Evolutionary conservation across 2,797 vertebrate genomes (phyloP), one percentile per base, ranked within the genome.

Genomic region (Enteromius thamalakanensis): DNA sequence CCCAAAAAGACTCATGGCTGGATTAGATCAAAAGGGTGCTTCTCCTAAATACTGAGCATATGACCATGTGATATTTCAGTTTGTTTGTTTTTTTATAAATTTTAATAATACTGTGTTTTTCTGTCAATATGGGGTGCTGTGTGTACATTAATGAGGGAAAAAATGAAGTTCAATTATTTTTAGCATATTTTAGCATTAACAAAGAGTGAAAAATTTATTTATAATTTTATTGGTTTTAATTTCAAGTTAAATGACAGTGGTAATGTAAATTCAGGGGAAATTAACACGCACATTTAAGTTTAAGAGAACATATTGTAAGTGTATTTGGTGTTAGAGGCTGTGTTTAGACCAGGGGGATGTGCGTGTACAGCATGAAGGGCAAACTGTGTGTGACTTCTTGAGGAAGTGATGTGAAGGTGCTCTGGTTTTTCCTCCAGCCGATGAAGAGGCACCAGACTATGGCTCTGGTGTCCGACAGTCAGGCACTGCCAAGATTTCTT

Each of bases 401-500:
- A 91, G 90, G 90, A 91, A 93, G 89, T 94, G 90, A 94, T 92
- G 92, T 93, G 91, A 94, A 94, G 93, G 92, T 87, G 85, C 87
- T 90, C 21, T 87, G 40, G 89, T 92, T 93, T 91, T 93, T 87
- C 83, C 92, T 93, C 71, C 92, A 99, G 98, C 97, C 12, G 97
- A 99, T 6, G 97, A 99, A 90, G 98, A 99, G 91, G 97, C 97
- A 69, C 98, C 98, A 0, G 98, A 99, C 90, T 99, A 98, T 0
- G 98, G 97, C 79, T 98, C 97, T 0, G 97, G 97, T 0, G 97
- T 99, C 84, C 93, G 97, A 84, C 98, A 99, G 86, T 99, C 97
- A 0, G 97, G 97, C 79, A 99, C 95, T 0, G 98, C 97, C 88
- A 98, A 96, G 87, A 98, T 99, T 88, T 97, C 97, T 60, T 99